Base-by-base conservation (phyloP, 1,140 invertebrate genomes). In the Babylonia areolata region DNA sequence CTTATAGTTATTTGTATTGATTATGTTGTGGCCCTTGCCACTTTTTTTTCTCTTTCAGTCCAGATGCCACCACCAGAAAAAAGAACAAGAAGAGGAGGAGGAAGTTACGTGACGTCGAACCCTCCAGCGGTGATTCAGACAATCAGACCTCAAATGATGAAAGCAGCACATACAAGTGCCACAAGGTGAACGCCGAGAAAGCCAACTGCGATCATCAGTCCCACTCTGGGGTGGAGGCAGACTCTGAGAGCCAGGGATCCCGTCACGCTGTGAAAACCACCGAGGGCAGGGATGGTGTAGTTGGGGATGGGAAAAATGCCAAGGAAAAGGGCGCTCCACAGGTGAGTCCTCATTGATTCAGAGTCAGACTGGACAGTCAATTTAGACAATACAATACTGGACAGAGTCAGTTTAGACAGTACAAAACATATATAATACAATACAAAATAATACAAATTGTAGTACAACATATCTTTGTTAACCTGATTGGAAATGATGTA, bases 81-180 rank as follows among this genome's bases (percentile, higher is more conserved):
- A 93, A 92, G 86, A 93, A 91, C 54, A 91, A 90, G 69, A 90
- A 91, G 87, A 93, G 92, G 86, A 90, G 91, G 51, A 86, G 92
- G 64, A 91, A 90, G 83, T 87, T 90, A 37, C 88, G 90, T 81
- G 91, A 91, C 46, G 89, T 92, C 11, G 93, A 92, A 81, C 85
- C 88, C 33, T 93, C 93, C 1, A 93, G 92, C 85, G 93, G 93
- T 28, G 93, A 94, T 84, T 94, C 93, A 6, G 93, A 93, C 87
- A 91, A 89, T 71, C 93, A 93, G 85, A 86, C 86, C n/a, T 58
- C 90, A 75, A 91, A 87, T 84, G 92, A 91, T 81, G 89, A 90
- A 40, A 88, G 88, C 39, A 86, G 86, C 31, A 71, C 69, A 28
- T 28, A 64, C 42, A 88, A 80, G 37, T 39, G 35, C 23, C 40